Evolutionary conservation across 2,113 vertebrate genomes (phyloP).

Genomic region (Hipposideros armiger): DNA sequence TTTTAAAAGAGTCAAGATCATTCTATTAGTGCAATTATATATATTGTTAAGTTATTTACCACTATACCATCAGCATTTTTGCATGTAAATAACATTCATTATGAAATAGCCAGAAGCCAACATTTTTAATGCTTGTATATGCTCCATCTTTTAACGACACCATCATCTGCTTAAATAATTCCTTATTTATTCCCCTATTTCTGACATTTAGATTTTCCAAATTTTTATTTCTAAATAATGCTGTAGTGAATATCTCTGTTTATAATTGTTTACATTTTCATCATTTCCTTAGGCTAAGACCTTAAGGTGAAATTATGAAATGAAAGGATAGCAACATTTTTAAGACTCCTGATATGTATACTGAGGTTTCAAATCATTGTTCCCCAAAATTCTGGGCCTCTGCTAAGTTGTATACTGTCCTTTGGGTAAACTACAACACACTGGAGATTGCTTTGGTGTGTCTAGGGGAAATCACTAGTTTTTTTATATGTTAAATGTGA

Average conservation of each 20-base stretch:
- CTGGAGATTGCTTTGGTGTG: background rate
- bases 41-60: constrained; percentile 1
- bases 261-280: background rate
- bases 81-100: constrained; percentile 37
- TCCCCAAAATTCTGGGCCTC: background rate
- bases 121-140: constrained; percentile 33
- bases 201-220: constrained; percentile 28
- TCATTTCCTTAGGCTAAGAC: background rate
- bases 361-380: background rate
- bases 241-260: background rate
- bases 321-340: background rate
- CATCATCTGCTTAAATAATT: constrained; percentile 14
- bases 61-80: background rate
- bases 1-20: constrained; percentile 25
- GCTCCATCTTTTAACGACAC: background rate
- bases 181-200: constrained; percentile 2
- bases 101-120: background rate
- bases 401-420: background rate
- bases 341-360: background rate
- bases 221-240: constrained; percentile 35
- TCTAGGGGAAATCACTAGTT: background rate
- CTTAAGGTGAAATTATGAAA: background rate
- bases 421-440: background rate
- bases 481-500: constrained; percentile 58
- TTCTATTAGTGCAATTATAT: background rate